A percentile compares a stretch with the other conserved stretches of the same genome.
phyloP scores from a whole-genome alignment of 2,797 vertebrate species.

The Propithecus deckenii region DNA sequence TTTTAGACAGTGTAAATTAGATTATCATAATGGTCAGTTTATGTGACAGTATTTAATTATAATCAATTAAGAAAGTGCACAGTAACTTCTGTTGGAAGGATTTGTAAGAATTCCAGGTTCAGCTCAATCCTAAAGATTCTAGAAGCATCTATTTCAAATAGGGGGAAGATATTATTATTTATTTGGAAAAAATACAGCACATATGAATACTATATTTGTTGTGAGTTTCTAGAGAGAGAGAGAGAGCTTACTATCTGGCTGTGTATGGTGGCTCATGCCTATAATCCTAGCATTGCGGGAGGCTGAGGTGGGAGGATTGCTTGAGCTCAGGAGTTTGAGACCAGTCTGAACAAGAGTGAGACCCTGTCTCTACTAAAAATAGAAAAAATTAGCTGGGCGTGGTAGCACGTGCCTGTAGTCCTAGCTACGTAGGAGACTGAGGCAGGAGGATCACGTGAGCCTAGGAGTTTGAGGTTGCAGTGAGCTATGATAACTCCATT shows the following conservation, averaged over 20 bases:
- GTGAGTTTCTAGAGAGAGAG: not conserved
- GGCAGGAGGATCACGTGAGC: too few species aligned
- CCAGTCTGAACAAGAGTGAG: too few species aligned
- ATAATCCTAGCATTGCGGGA: too few species aligned
- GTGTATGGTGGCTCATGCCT: too few species aligned
- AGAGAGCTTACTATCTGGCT: not conserved
- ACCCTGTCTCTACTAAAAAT: too few species aligned
- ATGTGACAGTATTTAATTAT: not conserved
- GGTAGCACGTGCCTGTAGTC: too few species aligned
- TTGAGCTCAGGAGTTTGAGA: too few species aligned
- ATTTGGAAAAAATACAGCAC: not conserved
- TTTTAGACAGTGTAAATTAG: not conserved
- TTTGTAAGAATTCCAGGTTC: not conserved
- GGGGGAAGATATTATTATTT: not conserved
- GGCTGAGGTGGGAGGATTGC: too few species aligned
- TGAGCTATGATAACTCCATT: too few species aligned
- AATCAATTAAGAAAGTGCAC: not conserved
- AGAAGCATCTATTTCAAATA: not conserved
- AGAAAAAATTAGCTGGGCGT: too few species aligned
- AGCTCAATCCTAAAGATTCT: not conserved
- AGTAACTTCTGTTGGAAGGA: not conserved
- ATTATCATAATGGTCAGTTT: not conserved
- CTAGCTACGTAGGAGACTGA: too few species aligned
- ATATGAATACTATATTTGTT: not conserved
- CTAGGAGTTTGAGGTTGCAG: too few species aligned